These are phyloP conservation scores for Anseranas semipalmata DNA, from an alignment of 2,113 vertebrate species.

Conservation along the genomic window DNA sequence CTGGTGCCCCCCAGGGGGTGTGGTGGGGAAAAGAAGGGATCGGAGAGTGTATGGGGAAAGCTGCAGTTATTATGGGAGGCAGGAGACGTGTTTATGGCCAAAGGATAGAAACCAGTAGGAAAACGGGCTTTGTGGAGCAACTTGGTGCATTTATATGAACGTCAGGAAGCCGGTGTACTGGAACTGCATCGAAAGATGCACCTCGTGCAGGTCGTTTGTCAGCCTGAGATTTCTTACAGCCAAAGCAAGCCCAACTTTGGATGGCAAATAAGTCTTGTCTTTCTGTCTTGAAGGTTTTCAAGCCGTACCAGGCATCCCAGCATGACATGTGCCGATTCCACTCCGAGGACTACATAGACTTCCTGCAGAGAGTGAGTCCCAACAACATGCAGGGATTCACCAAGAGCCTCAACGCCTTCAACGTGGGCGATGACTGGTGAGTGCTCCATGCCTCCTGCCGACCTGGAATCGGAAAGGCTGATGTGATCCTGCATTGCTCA, in stretches of 20 bases:
- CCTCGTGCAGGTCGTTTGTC: fast-evolving
- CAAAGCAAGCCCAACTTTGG: fast-evolving
- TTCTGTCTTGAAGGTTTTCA: slow-evolving; percentile 86
- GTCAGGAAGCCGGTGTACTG: not conserved
- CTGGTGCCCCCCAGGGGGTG: too few relatives aligned
- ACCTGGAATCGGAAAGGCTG: fast-evolving
- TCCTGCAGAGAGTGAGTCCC: slow-evolving; percentile 96
- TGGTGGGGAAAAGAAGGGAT: not conserved
- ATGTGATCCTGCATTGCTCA: not conserved
- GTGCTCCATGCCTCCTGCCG: not conserved
- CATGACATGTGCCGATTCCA: slow-evolving; percentile 99
- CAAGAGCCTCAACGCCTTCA: slow-evolving; percentile 98
- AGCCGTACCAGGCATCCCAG: slow-evolving; percentile 97
- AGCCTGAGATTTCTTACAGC: not conserved
- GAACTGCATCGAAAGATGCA: too few relatives aligned
- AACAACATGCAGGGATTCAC: slow-evolving; percentile 99
- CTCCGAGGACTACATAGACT: slow-evolving; percentile 98
- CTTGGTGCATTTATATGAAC: fast-evolving
- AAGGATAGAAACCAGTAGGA: not conserved
- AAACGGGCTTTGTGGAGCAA: not conserved
- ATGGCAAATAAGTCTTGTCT: not conserved
- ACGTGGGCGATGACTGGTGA: slow-evolving; percentile 98
- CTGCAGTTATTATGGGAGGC: not conserved
- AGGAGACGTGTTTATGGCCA: not conserved
- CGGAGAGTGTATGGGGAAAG: not conserved